A percentile compares a stretch with the other conserved stretches of the same genome.
phyloP scores from a whole-genome alignment of 2,888 invertebrate species.

The Ectemnius lituratus region DNA sequence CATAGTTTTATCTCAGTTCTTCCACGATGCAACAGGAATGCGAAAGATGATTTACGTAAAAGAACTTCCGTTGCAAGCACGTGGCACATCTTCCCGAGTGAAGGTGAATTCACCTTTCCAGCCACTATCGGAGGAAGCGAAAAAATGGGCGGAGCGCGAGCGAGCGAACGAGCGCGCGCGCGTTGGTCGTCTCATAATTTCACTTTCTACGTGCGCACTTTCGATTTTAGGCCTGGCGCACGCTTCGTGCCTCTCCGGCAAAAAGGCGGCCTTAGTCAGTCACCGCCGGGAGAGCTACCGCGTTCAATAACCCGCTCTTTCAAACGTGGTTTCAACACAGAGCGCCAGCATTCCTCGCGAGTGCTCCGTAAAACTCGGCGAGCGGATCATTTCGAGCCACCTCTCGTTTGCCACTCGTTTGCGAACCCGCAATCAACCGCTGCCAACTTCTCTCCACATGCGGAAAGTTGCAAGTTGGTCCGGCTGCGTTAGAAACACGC shows the following conservation, averaged over 20 bases:
- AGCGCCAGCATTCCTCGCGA: slow-evolving; percentile 15
- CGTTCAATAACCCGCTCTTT: slow-evolving; percentile 38
- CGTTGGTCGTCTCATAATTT: slow-evolving; percentile 52
- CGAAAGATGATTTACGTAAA: slow-evolving; percentile 28
- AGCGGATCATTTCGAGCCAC: too few relatives aligned
- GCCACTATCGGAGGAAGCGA: slow-evolving; percentile 14
- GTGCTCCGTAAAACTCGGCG: not conserved
- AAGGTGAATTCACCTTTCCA: slow-evolving; percentile 28
- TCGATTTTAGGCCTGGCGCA: slow-evolving; percentile 65
- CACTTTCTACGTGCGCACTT: slow-evolving; percentile 72
- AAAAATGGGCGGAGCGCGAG: not conserved
- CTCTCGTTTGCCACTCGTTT: too few relatives aligned
- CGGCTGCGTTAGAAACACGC: too few relatives aligned
- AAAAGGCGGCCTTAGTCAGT: slow-evolving; percentile 43
- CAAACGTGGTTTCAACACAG: not conserved
- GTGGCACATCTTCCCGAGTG: slow-evolving; percentile 3
- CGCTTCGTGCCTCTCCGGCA: slow-evolving; percentile 4
- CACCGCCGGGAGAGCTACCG: slow-evolving; percentile 24
- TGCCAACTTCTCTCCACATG: too few relatives aligned
- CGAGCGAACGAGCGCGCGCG: not conserved
- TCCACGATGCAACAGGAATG: too few relatives aligned
- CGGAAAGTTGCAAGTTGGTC: too few relatives aligned
- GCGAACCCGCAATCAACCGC: too few relatives aligned
- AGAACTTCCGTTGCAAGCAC: slow-evolving; percentile 3
- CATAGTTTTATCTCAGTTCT: too few relatives aligned